Evolutionary conservation across 2,797 vertebrate genomes (phyloP).

Genomic region (Lateolabrax maculatus): DNA sequence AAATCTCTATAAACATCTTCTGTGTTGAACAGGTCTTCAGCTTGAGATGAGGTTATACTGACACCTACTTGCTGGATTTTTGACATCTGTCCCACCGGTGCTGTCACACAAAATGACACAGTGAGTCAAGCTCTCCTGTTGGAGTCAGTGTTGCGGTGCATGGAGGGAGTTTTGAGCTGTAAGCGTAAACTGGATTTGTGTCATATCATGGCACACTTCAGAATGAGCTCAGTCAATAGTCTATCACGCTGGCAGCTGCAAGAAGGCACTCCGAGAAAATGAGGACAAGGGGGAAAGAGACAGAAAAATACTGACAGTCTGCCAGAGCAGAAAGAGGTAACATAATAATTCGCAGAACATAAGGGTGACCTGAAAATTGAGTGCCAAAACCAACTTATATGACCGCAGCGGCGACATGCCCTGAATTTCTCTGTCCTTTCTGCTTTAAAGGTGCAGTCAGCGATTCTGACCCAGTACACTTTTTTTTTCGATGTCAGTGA

Average conservation of each 20-base stretch:
- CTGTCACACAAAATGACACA: constrained; percentile 45
- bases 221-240: constrained; percentile 70
- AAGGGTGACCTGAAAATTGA: constrained; percentile 66
- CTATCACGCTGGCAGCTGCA: constrained; percentile 65
- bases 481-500: too few species aligned
- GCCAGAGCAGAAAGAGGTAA: constrained; percentile 64
- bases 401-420: constrained; percentile 62
- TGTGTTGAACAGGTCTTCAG: constrained; percentile 17
- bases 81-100: constrained; percentile 61
- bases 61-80: constrained; percentile 41
- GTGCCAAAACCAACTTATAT: constrained; percentile 55
- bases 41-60: constrained; percentile 25
- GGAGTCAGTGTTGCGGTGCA: constrained; percentile 21
- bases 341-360: constrained; percentile 62
- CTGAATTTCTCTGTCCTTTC: constrained; percentile 62
- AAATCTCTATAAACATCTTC: constrained; percentile 19
- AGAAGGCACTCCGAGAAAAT: constrained; percentile 56
- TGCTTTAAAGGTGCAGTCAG: too few species aligned
- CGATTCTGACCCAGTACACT: too few species aligned
- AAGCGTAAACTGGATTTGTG: constrained; percentile 68
- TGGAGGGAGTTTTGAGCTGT: constrained; percentile 52
- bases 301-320: constrained; percentile 53
- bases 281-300: constrained; percentile 53
- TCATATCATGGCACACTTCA: constrained; percentile 66
- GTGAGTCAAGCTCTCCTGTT: constrained; percentile 47